Evolutionary conservation across 2,797 vertebrate species (phyloP), one percentile per base, ranked within the genome.

Genomic region (Spea hammondii): DNA sequence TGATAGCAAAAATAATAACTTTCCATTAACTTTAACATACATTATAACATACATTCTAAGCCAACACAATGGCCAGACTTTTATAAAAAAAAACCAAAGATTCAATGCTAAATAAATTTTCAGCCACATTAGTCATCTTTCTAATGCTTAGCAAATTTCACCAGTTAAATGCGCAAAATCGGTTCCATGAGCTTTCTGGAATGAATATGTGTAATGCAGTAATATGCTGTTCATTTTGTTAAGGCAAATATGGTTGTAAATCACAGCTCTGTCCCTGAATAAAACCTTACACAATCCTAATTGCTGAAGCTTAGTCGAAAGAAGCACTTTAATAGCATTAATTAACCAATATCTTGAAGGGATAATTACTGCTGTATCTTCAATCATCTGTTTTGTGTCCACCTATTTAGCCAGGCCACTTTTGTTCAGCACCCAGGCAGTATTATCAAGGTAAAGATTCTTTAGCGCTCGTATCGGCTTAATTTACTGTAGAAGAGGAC

Each of bases 11-110:
- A 78, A 68, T 70, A 64, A 82, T 77, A 74, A 50, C 50, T 77
- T 73, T 82, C 75, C 80, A 65, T 82, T 82, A 32, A 32, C 32
- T 2, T 74, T 82, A 77, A 72, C 76, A 49, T 72, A 57, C 45
- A 54, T 64, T 74, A 49, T 50, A 64, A 74, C 64, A 50, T 64
- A 68, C 55, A 65, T 82, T 77, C 74, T 50, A 78, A 78, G 54
- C 65, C 65, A 48, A 53, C 70, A 77, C 79, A 82, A 82, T 77
- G 74, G 80, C 70, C 50, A 74, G 44, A 45, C 54, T 50, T 54
- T 74, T 77, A 82, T 82, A 78, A 77, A 82, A 78, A 53, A 70
- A 82, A 78, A 82, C 78, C 65, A 77, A 78, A 77, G 75, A 55
- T 32, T 45, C 45, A 70, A 14, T 7, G 55, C 8, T 77, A 82